Evolutionary conservation across 2,797 vertebrate species (phyloP), one percentile per base, ranked within the genome.

Genomic region (Myotis pilosus): DNA sequence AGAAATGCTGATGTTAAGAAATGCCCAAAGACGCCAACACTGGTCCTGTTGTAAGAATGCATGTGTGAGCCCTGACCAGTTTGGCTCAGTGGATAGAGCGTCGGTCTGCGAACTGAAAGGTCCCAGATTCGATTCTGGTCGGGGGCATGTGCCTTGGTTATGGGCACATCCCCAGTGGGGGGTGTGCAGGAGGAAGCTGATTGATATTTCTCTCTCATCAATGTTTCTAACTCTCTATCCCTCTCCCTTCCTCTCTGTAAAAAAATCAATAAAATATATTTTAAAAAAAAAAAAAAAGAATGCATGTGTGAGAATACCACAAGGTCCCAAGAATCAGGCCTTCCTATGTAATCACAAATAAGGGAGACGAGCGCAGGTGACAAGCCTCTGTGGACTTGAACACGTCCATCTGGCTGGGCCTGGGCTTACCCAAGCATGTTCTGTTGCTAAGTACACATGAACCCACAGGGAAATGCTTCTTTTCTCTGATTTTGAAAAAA

Each of bases 1-100:
- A 90, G 36, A 96, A 72, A 76, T 30, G 33, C 55, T 89, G 28
- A 47, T 20, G n/a, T 69, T 96, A 44, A 95, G 25, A 92, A 76
- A 53, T 22, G 4, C 72, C 60, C 64, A 17, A 55, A 88, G 74
- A 79, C 36, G 49, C 49, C 71, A 79, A 81, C 17, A 28, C 1
- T 71, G 68, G 84, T 62, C 60, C 76, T 92, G 25, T 28, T 89
- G 49, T 33, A 20, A 89, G 38, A 28, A 96, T 17, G 4, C 22
- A 51, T 66, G 28, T 1, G 1, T 49, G 60, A 89, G 74, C 44
- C 44, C 44, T 44, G 11, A 44, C 44, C 2, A 0, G 44, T 44
- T 11, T 44, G 44, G 44, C 44, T 44, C 44, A 44, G 44, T 44
- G 44, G 44, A 44, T 44, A 44, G 44, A 44, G 44, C 10, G 10